A percentile compares a stretch with the other conserved stretches of the same genome.
Conservation (phyloP, 2,888 invertebrate species). For the Polia nebulosa region DNA sequence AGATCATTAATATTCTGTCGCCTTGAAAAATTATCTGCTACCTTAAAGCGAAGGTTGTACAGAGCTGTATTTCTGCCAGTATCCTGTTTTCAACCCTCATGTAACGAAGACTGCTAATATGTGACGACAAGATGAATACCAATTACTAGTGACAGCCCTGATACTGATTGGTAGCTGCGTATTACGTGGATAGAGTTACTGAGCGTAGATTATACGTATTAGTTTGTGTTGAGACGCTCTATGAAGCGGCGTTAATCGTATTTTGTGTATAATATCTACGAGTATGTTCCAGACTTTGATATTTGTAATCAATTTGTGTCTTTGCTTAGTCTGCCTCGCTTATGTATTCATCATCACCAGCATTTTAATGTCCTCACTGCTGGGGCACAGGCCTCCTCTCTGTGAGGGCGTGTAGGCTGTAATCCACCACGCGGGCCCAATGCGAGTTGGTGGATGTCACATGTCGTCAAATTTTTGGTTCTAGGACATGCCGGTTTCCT, state of each 20-base stretch:
- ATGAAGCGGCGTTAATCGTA: neutral
- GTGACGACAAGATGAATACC: constrained; percentile 53
- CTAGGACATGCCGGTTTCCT: too few relatives aligned
- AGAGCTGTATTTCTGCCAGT: constrained; percentile 1
- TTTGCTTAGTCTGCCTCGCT: neutral
- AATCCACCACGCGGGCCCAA: too few relatives aligned
- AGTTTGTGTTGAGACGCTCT: constrained; percentile 2
- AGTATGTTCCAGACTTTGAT: neutral
- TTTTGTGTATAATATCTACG: neutral
- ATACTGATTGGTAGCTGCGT: constrained; percentile 52
- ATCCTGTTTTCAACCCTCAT: neutral
- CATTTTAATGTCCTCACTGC: too few relatives aligned
- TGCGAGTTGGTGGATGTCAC: too few relatives aligned
- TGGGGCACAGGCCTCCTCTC: too few relatives aligned
- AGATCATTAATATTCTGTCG: too few relatives aligned
- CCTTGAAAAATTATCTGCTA: too few relatives aligned
- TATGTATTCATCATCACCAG: too few relatives aligned
- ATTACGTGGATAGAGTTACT: constrained; percentile 32
- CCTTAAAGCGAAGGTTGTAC: too few relatives aligned
- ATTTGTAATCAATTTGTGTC: neutral
- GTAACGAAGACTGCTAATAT: constrained; percentile 34
- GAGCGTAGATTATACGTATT: constrained; percentile 17
- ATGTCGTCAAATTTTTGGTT: too few relatives aligned
- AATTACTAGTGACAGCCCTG: constrained; percentile 47
- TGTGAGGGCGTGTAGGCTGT: too few relatives aligned